phyloP scores from a whole-genome alignment of 2,113 vertebrate species.

The Plotosus lineatus region DNA sequence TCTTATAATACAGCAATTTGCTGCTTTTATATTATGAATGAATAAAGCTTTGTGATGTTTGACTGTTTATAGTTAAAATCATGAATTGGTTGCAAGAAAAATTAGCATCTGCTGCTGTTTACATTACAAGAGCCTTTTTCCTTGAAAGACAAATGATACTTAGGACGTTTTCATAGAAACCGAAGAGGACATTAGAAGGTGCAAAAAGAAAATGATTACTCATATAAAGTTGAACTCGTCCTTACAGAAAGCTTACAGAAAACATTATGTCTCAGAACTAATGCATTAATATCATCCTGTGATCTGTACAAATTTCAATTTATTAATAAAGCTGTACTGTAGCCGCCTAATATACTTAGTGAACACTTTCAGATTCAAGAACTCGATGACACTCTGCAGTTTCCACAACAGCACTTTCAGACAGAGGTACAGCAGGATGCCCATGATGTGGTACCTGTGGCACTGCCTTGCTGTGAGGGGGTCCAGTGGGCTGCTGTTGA shows the following conservation, averaged over 20 bases:
- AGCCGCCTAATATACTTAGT: too few relatives aligned
- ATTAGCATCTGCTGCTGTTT: not conserved
- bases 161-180: not conserved
- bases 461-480: slow-evolving; percentile 47
- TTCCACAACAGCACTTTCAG: not conserved
- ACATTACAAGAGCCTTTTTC: not conserved
- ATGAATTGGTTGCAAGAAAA: not conserved
- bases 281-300: not conserved
- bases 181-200: not conserved
- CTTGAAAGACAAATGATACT: not conserved
- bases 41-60: not conserved
- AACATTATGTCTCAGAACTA: too few relatives aligned
- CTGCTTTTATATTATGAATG: not conserved
- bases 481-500: slow-evolving; percentile 33
- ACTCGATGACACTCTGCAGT: too few relatives aligned
- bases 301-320: too few relatives aligned
- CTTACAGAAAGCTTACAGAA: not conserved
- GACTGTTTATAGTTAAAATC: not conserved
- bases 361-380: not conserved
- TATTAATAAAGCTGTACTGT: too few relatives aligned
- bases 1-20: not conserved
- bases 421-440: not conserved
- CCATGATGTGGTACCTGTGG: slow-evolving; percentile 51
- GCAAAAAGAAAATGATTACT: not conserved
- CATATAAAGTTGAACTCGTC: not conserved